Evolutionary conservation across 2,888 invertebrate species (phyloP).

Genomic region (Steromphala cineraria): DNA sequence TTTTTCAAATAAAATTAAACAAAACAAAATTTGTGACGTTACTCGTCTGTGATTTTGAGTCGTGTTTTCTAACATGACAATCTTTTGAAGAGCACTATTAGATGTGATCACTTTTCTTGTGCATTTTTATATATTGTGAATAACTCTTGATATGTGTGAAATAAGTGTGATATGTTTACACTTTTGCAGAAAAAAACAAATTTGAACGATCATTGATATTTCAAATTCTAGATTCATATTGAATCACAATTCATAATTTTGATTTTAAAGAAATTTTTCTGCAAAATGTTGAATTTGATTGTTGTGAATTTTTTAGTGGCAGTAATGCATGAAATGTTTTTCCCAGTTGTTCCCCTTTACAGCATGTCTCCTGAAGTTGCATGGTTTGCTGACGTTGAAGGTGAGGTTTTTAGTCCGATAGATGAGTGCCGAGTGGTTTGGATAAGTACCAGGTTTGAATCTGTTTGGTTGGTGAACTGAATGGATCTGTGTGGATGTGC

Average conservation of each 20-base stretch:
- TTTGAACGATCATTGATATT: too few species aligned
- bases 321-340: constrained; percentile 10
- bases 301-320: background rate
- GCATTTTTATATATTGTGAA: background rate
- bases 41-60: background rate
- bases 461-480: too few species aligned
- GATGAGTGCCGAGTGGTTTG: too few species aligned
- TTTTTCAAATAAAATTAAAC: background rate
- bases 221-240: too few species aligned
- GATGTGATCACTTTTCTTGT: background rate
- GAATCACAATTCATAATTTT: too few species aligned
- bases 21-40: background rate
- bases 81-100: background rate
- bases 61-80: background rate
- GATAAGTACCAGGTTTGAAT: too few species aligned
- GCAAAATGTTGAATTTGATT: background rate
- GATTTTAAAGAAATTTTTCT: background rate
- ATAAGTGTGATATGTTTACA: background rate
- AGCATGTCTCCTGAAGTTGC: constrained; percentile 11
- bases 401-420: too few species aligned
- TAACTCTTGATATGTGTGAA: background rate
- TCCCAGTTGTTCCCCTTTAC: constrained; percentile 1
- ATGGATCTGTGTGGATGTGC: too few species aligned
- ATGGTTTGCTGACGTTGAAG: background rate
- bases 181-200: background rate